phyloP scores from a whole-genome alignment of 2,888 invertebrate genomes.

The Drosophila pseudotakahashii region DNA sequence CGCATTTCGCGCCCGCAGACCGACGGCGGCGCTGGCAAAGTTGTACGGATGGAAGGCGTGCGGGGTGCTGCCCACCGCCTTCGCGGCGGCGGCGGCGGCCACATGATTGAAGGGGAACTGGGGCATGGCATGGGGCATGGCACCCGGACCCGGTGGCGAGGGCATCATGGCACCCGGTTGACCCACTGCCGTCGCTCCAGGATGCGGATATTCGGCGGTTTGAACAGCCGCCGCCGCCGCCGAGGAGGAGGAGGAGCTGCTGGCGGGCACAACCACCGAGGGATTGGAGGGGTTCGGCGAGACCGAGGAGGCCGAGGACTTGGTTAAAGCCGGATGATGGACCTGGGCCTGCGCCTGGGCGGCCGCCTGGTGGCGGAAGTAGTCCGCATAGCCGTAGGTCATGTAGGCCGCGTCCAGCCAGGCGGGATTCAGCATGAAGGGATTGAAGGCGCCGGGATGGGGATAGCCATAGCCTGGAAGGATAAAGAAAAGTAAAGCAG shows the following conservation, averaged over 20 bases:
- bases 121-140: conserved; percentile 84
- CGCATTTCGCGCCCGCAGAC: conserved; percentile 77
- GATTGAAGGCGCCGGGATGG: conserved; percentile 91
- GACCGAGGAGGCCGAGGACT: conserved; percentile 86
- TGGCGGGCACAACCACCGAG: too few species aligned
- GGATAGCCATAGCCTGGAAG: conserved; percentile 91
- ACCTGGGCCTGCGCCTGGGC: conserved; percentile 73
- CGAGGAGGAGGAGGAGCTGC: neutral
- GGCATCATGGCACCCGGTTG: conserved; percentile 84
- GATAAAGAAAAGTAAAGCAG: too few species aligned
- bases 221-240: conserved; percentile 42
- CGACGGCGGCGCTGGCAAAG: conserved; percentile 83
- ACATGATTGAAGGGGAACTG: conserved; percentile 86
- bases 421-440: conserved; percentile 91
- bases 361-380: conserved; percentile 87
- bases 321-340: conserved; percentile 87
- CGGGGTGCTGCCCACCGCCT: conserved; percentile 80
- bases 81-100: conserved; percentile 77
- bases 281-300: conserved; percentile 40
- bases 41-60: conserved; percentile 87
- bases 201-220: conserved; percentile 45
- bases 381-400: conserved; percentile 90
- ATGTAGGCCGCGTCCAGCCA: conserved; percentile 94
- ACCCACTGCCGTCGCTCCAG: conserved; percentile 47
- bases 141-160: conserved; percentile 85